Percentiles rank a stretch among this genome's conserved stretches.
Conservation (phyloP, 2,113 vertebrate species). For the Apaloderma vittatum region DNA sequence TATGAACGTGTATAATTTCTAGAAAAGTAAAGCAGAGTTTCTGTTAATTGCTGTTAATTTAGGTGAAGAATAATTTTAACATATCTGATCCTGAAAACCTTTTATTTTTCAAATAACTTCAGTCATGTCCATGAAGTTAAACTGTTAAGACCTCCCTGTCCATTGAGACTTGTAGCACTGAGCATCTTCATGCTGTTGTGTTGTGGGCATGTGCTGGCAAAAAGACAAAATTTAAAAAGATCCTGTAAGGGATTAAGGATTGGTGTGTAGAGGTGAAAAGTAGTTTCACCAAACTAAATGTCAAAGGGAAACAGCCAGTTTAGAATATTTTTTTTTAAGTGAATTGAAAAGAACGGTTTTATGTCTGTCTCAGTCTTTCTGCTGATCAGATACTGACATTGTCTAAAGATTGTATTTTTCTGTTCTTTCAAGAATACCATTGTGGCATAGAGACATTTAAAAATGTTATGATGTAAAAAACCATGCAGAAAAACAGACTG, state of each 20-base stretch:
- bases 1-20: neutral
- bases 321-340: slow-evolving; percentile 10
- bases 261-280: neutral
- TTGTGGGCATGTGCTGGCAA: neutral
- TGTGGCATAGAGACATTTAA: neutral
- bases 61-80: neutral
- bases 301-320: neutral
- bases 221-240: neutral
- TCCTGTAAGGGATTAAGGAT: neutral
- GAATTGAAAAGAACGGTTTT: neutral
- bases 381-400: neutral
- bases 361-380: neutral
- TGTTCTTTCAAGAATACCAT: neutral
- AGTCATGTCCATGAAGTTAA: neutral
- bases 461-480: neutral
- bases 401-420: neutral
- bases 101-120: neutral
- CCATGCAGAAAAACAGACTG: accelerated
- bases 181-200: neutral
- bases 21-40: neutral
- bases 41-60: neutral
- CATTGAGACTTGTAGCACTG: neutral
- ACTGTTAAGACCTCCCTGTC: neutral
- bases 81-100: neutral
- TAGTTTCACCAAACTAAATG: neutral